These are phyloP conservation scores for Cnemophilus loriae DNA, from an alignment of 2,113 vertebrate species.

Conservation along the genomic window DNA sequence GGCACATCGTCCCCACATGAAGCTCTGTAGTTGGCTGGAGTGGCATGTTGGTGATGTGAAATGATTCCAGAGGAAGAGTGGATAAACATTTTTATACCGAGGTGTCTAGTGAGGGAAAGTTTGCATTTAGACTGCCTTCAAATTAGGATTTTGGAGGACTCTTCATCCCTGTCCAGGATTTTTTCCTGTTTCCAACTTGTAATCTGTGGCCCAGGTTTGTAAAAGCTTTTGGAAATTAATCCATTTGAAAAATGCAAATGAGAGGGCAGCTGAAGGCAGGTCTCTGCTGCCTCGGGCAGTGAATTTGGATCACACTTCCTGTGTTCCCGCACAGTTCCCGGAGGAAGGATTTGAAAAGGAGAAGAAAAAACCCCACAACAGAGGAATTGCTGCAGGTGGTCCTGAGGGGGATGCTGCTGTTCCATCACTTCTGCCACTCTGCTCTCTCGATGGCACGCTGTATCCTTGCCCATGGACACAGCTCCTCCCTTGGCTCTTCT, in stretches of 20 bases:
- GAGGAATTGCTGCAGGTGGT: neutral
- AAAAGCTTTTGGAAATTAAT: neutral
- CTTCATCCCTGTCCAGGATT: neutral
- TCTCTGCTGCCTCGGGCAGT: neutral
- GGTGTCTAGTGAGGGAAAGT: neutral
- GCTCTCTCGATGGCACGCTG: accelerated
- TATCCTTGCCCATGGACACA: neutral
- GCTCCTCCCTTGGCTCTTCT: neutral
- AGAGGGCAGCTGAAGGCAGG: neutral
- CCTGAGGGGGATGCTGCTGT: neutral
- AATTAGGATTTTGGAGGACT: neutral
- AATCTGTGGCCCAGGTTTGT: neutral
- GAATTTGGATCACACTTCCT: neutral
- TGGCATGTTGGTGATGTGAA: neutral
- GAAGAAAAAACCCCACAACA: neutral
- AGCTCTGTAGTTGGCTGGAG: neutral
- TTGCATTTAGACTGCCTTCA: neutral
- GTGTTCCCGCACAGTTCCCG: neutral
- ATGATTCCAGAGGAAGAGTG: neutral
- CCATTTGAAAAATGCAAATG: neutral
- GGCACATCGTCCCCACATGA: neutral
- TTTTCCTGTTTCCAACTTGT: neutral
- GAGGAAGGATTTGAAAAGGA: neutral
- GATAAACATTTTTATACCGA: neutral
- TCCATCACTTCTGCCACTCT: accelerated